phyloP scores from a whole-genome alignment of 35 echinoderm and acorn worm species.

The Hemicentrotus pulcherrimus region DNA sequence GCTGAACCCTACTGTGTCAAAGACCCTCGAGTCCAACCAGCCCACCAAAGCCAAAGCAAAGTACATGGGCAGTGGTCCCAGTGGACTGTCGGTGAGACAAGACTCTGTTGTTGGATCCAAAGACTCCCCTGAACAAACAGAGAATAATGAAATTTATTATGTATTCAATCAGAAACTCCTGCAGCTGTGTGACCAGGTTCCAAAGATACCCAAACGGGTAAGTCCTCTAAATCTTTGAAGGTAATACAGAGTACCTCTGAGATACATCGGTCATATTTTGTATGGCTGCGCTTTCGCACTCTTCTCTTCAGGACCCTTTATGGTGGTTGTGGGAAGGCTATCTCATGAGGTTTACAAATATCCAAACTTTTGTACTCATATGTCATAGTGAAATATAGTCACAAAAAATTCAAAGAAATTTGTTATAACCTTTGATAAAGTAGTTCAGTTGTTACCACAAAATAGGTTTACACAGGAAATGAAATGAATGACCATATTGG shows the following conservation, averaged over 20 bases:
- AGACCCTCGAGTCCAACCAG: slow-evolving; percentile 7
- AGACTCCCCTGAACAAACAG: slow-evolving; percentile 21
- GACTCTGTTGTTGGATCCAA: background rate
- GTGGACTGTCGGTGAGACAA: background rate
- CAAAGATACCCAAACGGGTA: slow-evolving; percentile 66
- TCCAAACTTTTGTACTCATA: no score
- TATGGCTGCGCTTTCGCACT: background rate
- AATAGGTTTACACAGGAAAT: no score
- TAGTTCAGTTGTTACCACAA: no score
- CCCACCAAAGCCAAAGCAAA: slow-evolving; percentile 24
- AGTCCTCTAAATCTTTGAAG: background rate
- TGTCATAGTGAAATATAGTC: no score
- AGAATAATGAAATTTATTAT: slow-evolving; percentile 55
- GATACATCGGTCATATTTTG: background rate
- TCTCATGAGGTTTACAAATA: no score
- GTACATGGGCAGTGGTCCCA: slow-evolving; percentile 41
- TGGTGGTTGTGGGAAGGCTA: background rate
- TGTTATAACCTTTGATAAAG: no score
- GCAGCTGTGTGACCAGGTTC: slow-evolving; percentile 56
- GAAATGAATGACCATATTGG: no score
- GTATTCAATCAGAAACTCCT: slow-evolving; percentile 50
- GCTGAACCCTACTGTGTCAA: slow-evolving; percentile 46
- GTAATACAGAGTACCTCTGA: background rate
- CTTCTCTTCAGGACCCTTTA: background rate
- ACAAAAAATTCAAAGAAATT: no score